Evolutionary conservation across 2,888 invertebrate genomes (phyloP), one percentile per base, ranked within the genome.

Genomic region (Polyommatus icarus): DNA sequence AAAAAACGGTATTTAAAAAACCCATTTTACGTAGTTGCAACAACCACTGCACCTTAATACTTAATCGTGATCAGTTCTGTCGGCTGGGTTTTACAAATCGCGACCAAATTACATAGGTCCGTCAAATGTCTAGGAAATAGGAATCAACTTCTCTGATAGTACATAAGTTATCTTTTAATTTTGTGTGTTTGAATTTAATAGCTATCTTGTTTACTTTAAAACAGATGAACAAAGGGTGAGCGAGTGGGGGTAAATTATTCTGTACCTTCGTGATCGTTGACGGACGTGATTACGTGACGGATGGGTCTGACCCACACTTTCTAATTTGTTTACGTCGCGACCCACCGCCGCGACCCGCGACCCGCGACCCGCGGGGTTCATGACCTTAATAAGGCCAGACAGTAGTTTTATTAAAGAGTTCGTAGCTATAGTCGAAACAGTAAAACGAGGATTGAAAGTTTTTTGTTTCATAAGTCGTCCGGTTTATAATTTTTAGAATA

Each of bases 231-330:
- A 67, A 67, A 32, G 29, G 67, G 67, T 29, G 29, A 67, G 18
- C 29, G 29, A 29, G 24, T 67, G 2, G 67, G 29, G 29, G 67
- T 67, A 32, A 81, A n/a, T 8, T 40, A 1, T 40, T 83, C 80
- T 82, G 80, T 80, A 54, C 50, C 54, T 75, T 73, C 73, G 73
- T 54, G 75, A 73, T 73, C 46, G 46, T 12, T 75, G 75, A 75
- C 24, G 29, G 54, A 6, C 8, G 24, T 75, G 54, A 75, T 75
- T 75, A 75, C 29, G 75, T 75, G 75, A 75, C 50, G 50, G 75
- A 75, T 75, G 73, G 20, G 54, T 50, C 50, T 54, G 75, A 29
- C 75, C 75, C 67, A 15, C 67, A 67, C 67, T 67, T 32, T 67
- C 67, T 67, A 67, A 67, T 67, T 67, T 67, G 67, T 67, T 67